Base-by-base conservation (phyloP, 2,888 invertebrate genomes). In the Sminthurinus aureus region DNA sequence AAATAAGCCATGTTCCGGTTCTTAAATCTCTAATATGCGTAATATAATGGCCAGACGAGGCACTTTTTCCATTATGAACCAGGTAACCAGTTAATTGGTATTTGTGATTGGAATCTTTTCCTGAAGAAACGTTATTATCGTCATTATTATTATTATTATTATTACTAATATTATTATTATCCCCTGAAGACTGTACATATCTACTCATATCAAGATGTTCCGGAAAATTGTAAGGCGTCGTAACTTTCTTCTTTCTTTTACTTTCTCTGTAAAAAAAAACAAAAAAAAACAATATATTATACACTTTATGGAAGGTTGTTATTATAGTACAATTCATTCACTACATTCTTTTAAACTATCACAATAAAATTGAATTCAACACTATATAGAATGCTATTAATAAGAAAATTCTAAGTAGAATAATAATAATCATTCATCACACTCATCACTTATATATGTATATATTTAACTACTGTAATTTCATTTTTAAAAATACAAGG, bases 31-130 rank as follows among this genome's bases (percentile, higher is more conserved):
- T 90, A 78, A 93, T 92, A 87, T 92, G 91, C 79, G 93, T 93
- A 89, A 93, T 91, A 89, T 94, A 94, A 89, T 94, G 94, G 0
- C 94, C 94, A 79, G 93, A 93, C 89, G 93, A 92, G 9, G 94
- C 93, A 84, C 92, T 93, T 20, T 91, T 91, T 1, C 94, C 94
- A 88, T 93, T 92, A 88, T 94, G 94, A 85, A 93, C 93, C 74
- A 94, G 90, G 83, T 94, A 93, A 6, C 94, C 94, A 67, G 91
- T 92, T 74, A 94, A 91, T 86, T 92, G 92, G 88, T 93, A 94
- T 58, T 89, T 87, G 0, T 89, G 87, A 38, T 64, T 76, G 13
- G 75, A 51, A 11, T 52, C 50, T 50, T 58, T n/a, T 18, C n/a
- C 24, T 4, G 8, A 20, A 0, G 64, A 2, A 9, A 8, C 24